A percentile compares a stretch with the other conserved stretches of the same genome.
Conservation (phyloP, 1,140 invertebrate genomes). For the Musca vetustissima region DNA sequence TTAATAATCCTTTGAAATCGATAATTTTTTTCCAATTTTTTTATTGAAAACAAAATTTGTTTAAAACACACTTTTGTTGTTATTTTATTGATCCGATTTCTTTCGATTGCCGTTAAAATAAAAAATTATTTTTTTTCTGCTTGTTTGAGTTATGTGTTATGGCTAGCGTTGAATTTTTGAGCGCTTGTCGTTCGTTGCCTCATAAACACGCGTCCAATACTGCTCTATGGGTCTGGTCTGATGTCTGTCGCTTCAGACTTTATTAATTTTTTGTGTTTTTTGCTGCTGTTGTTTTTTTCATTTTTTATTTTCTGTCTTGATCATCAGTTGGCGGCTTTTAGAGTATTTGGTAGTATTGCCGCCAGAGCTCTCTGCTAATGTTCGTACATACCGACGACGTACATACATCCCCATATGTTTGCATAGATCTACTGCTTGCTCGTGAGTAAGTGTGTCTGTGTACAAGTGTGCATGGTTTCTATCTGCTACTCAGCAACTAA, state of each 20-base stretch:
- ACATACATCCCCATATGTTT: too few species aligned
- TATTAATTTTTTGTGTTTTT: constrained; percentile 14
- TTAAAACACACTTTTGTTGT: background rate
- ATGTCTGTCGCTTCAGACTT: constrained; percentile 18
- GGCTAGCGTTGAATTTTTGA: background rate
- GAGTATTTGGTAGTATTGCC: constrained; percentile 12
- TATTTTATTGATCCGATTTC: constrained; percentile 6
- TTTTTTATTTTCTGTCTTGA: constrained; percentile 3
- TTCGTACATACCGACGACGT: too few species aligned
- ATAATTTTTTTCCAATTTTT: too few species aligned
- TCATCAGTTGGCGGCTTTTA: constrained; percentile 11
- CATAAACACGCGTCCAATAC: constrained; percentile 21
- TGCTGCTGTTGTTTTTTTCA: background rate
- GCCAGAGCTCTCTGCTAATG: too few species aligned
- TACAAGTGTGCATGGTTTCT: background rate
- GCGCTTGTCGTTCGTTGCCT: constrained; percentile 22
- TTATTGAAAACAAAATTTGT: too few species aligned
- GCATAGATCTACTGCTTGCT: background rate
- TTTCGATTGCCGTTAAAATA: background rate
- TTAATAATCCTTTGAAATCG: too few species aligned
- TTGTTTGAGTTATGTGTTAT: background rate
- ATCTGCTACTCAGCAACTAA: constrained; percentile 14
- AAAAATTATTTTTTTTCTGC: constrained; percentile 2
- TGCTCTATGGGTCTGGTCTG: constrained; percentile 20
- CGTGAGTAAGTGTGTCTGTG: background rate